Conservation (phyloP, 2,113 vertebrate species). For the Hirundichthys speculiger region DNA sequence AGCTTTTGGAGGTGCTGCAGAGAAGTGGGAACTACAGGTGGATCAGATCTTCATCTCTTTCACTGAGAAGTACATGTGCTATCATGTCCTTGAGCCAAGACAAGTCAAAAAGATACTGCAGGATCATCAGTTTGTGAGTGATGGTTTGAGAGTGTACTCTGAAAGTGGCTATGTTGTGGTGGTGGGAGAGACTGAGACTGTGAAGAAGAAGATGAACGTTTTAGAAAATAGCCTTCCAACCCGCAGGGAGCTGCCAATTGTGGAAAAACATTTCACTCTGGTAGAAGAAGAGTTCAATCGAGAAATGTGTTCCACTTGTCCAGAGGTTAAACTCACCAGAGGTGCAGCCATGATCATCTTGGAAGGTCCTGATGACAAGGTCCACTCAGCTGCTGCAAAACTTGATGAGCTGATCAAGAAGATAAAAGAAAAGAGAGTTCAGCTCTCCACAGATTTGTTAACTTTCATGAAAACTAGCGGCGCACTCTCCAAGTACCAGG, state of each 20-base stretch:
- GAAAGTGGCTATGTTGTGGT: conserved; percentile 45
- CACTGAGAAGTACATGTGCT: conserved; percentile 22
- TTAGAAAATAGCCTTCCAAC: conserved; percentile 27
- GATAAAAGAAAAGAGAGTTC: conserved; percentile 46
- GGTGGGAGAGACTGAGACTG: conserved; percentile 51
- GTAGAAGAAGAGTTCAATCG: conserved; percentile 57
- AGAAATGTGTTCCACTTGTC: conserved; percentile 8
- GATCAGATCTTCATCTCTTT: conserved; percentile 27
- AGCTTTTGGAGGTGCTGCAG: not conserved
- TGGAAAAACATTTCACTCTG: conserved; percentile 48
- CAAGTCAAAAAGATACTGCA: conserved; percentile 20
- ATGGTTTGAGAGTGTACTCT: conserved; percentile 52
- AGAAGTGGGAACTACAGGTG: conserved; percentile 53
- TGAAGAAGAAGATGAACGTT: conserved; percentile 32
- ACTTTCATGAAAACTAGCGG: conserved; percentile 51
- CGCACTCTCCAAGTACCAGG: conserved; percentile 45
- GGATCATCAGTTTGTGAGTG: not conserved
- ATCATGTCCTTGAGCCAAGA: conserved; percentile 47
- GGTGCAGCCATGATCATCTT: conserved; percentile 16
- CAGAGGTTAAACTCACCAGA: conserved; percentile 16
- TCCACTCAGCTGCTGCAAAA: conserved; percentile 29
- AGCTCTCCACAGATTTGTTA: conserved; percentile 9
- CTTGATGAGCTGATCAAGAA: conserved; percentile 34
- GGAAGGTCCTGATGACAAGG: conserved; percentile 46
- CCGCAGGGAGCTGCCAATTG: conserved; percentile 24